Conservation (phyloP, 2,113 vertebrate species). For the Raja brachyura region DNA sequence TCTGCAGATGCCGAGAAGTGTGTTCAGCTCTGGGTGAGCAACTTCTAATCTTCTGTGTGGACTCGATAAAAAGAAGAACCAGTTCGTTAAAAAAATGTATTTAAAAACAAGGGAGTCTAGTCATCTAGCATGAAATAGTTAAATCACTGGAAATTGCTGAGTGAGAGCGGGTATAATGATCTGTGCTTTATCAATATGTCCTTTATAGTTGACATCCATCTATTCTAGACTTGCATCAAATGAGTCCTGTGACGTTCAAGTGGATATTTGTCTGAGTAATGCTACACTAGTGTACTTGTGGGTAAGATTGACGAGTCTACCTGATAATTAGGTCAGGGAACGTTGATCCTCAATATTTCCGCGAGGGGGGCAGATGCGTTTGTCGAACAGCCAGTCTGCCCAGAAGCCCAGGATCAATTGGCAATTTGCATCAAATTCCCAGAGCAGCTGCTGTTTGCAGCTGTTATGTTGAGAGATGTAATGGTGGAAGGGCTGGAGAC, state of each 20-base stretch:
- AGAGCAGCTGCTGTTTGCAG: background rate
- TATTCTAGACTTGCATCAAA: background rate
- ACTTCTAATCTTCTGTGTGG: too few species aligned
- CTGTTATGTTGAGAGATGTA: background rate
- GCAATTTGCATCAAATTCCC: conserved; percentile 16
- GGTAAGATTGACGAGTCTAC: background rate
- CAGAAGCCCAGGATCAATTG: background rate
- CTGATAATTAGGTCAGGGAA: background rate
- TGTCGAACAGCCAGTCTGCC: background rate
- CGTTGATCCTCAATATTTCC: background rate
- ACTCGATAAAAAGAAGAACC: background rate
- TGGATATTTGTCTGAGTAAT: background rate
- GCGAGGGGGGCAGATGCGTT: background rate
- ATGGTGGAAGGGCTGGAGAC: background rate
- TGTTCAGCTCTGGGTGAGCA: too few species aligned
- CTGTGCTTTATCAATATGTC: background rate
- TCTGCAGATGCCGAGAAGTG: too few species aligned
- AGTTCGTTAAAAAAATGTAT: too few species aligned
- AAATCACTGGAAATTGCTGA: background rate
- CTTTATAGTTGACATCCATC: background rate
- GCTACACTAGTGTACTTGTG: background rate
- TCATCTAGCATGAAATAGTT: too few species aligned
- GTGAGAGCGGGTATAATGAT: background rate
- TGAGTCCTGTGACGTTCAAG: too few species aligned
- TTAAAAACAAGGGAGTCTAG: background rate